These are phyloP conservation scores for Percopsis omiscomaycus DNA, from an alignment of 2,797 vertebrate genomes.

Conservation along the genomic window DNA sequence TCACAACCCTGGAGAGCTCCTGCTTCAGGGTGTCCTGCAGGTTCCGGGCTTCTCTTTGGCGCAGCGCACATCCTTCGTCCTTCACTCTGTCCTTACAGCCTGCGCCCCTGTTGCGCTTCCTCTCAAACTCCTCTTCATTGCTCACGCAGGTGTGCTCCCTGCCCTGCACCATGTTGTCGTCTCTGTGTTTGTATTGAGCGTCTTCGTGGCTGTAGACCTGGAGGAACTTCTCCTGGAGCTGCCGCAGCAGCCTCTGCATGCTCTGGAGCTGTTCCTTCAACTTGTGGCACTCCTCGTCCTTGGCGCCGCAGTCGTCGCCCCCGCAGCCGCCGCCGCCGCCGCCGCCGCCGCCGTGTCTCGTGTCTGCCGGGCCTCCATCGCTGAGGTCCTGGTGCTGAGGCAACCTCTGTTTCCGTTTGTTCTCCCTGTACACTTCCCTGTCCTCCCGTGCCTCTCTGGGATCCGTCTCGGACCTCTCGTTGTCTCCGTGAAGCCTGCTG, in stretches of 20 bases:
- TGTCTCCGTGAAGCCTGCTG: constrained; percentile 53
- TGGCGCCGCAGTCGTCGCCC: constrained; percentile 50
- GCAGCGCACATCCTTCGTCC: constrained; percentile 40
- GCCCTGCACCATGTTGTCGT: constrained; percentile 41
- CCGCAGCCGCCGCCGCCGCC: constrained; percentile 27
- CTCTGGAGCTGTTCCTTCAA: constrained; percentile 87
- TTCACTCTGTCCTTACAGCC: constrained; percentile 59
- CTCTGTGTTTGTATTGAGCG: constrained; percentile 53
- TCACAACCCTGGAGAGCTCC: constrained; percentile 82
- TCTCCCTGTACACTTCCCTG: constrained; percentile 72
- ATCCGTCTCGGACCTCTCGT: constrained; percentile 56
- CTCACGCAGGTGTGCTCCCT: constrained; percentile 34
- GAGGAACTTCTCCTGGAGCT: constrained; percentile 85
- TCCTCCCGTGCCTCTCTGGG: constrained; percentile 54
- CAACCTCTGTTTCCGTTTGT: constrained; percentile 85
- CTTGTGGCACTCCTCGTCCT: constrained; percentile 79
- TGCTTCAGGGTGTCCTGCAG: constrained; percentile 84
- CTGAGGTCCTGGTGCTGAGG: constrained; percentile 79
- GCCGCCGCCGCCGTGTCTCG: constrained; percentile 37
- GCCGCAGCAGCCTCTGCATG: constrained; percentile 84
- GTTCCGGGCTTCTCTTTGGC: constrained; percentile 65
- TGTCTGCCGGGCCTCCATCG: constrained; percentile 20
- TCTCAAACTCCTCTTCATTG: constrained; percentile 41
- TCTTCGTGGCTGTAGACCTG: constrained; percentile 76
- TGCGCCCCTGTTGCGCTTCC: constrained; percentile 31